Evolutionary conservation across 2,888 invertebrate species (phyloP).

Genomic region (Euclidia mi): DNA sequence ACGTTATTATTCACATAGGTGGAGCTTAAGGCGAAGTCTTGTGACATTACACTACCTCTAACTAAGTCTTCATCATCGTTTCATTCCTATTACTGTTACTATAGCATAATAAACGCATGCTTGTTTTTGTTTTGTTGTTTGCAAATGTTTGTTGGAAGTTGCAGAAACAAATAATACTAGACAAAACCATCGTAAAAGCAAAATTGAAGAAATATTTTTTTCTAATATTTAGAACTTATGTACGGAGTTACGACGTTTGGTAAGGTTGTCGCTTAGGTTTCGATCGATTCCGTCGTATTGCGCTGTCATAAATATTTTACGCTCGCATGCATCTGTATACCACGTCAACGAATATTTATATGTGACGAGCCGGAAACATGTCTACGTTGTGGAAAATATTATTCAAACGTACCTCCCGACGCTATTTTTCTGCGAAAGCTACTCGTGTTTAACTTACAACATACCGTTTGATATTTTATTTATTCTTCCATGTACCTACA

Average conservation of each 20-base stretch:
- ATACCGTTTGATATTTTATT: no score
- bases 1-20: no score
- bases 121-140: no score
- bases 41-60: no score
- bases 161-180: not conserved
- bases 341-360: slow-evolving; percentile 45
- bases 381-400: slow-evolving; percentile 28
- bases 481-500: no score
- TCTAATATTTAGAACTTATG: slow-evolving; percentile 17
- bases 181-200: not conserved
- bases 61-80: no score
- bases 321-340: slow-evolving; percentile 50
- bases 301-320: slow-evolving; percentile 57
- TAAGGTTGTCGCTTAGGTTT: slow-evolving; percentile 38
- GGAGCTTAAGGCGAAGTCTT: no score
- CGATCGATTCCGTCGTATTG: slow-evolving; percentile 52
- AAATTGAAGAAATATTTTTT: slow-evolving; percentile 6
- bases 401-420: slow-evolving; percentile 35
- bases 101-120: no score
- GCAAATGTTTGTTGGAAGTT: not conserved
- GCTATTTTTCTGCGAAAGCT: not conserved
- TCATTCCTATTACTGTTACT: no score
- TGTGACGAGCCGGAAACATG: slow-evolving; percentile 37
- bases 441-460: no score
- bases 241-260: slow-evolving; percentile 21